Conservation (phyloP, 2,888 invertebrate genomes). For the Sthenelais limicola region DNA sequence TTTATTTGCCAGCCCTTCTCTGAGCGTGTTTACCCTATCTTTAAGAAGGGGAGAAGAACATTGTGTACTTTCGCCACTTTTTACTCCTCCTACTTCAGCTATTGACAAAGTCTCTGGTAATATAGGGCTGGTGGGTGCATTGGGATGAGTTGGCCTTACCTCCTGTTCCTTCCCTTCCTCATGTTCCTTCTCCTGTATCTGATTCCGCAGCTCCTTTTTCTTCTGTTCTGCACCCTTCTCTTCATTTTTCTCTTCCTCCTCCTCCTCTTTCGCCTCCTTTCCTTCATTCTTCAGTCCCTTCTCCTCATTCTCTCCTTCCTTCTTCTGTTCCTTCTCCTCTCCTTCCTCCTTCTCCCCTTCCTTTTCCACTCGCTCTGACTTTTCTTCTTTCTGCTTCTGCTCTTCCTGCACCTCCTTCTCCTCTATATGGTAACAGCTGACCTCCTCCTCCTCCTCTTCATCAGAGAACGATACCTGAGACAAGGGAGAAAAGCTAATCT, state of each 20-base stretch:
- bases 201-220: neutral
- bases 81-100: too few species aligned
- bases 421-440: neutral
- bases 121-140: too few species aligned
- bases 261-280: neutral
- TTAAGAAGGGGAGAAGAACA: too few species aligned
- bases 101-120: too few species aligned
- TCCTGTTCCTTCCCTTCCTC: neutral
- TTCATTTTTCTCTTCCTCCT: neutral
- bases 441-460: neutral
- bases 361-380: neutral
- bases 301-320: neutral
- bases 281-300: neutral
- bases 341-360: conserved; percentile 5
- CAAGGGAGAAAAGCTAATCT: conserved; percentile 20
- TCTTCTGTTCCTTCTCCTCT: neutral
- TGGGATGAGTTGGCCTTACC: too few species aligned
- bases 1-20: too few species aligned
- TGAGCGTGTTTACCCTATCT: too few species aligned
- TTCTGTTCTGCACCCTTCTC: neutral
- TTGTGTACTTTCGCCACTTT: too few species aligned
- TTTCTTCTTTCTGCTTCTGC: neutral
- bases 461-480: conserved; percentile 10
- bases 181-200: neutral
- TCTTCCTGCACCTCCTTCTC: neutral